A percentile compares a stretch with the other conserved stretches of the same genome.
phyloP scores from a whole-genome alignment of 2,797 vertebrate species.

The Tangara arthus region DNA sequence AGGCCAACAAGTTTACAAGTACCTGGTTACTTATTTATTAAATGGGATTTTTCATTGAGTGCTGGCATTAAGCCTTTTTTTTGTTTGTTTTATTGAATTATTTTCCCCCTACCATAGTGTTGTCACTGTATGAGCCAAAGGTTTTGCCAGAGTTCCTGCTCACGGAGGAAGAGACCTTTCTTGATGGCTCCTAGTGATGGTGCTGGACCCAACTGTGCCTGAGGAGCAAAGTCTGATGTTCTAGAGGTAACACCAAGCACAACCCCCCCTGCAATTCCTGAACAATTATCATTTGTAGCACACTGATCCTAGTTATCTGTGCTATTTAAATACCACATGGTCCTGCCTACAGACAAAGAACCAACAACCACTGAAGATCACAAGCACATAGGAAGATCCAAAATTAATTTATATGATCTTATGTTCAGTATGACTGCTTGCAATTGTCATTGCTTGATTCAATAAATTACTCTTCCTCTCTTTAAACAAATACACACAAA shows the following conservation, averaged over 20 bases:
- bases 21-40: not conserved
- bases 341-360: not conserved
- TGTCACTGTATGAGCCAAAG: not conserved
- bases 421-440: not conserved
- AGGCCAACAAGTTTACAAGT: not conserved
- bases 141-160: not conserved
- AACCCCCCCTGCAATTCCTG: not conserved
- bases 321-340: not conserved
- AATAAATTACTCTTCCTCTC: not conserved
- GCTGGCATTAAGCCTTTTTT: not conserved
- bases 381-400: not conserved
- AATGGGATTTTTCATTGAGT: not conserved
- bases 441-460: not conserved
- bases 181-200: not conserved
- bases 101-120: rapidly evolving
- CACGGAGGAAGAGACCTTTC: not conserved
- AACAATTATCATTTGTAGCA: not conserved
- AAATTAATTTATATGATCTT: not conserved
- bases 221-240: not conserved
- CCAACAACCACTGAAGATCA: not conserved
- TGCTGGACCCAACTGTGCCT: not conserved
- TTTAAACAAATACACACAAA: not conserved
- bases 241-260: not conserved
- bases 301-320: not conserved
- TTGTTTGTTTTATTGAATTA: not conserved